Evolutionary conservation across 2,113 vertebrate genomes (phyloP), one percentile per base, ranked within the genome.

Genomic region (Limnothrissa miodon): DNA sequence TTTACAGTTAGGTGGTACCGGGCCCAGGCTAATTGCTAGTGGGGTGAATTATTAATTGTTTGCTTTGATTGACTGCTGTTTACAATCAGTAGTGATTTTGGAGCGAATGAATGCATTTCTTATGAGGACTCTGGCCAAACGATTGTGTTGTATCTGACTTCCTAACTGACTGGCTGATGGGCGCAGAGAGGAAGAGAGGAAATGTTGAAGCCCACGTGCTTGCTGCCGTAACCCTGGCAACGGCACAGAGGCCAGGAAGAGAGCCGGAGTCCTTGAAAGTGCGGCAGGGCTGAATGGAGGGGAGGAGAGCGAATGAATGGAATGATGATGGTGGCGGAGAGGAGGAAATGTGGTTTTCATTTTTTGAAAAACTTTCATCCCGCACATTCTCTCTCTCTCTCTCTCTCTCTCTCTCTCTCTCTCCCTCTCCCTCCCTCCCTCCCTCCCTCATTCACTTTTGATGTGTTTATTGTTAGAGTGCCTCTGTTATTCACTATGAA

Each of bases 211-310:
- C 89, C 89, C 91, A 87, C 86, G 84, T 91, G 90, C 90, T 91
- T 89, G 87, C 89, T 81, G 87, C 79, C 87, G 93, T 94, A 90
- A 82, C 91, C 92, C 46, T 84, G 87, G 93, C 88, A 95, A 94
- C 94, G 90, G 84, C 86, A 83, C 87, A 66, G 85, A 86, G 83
- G 83, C 59, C 84, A 94, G 90, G 93, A 93, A 93, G 91, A 92
- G 89, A 90, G 78, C 29, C 51, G 5, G 59, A 85, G 91, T 92
- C 93, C 93, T 95, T 94, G 93, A 94, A 91, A 91, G 85, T 87
- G 80, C 53, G 62, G 87, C 86, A 53, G 83, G 66, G 80, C 83
- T 21, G 86, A 87, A 89, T 86, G 62, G 33, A 79, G 42, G 48
- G 66, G 66, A 82, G 46, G 82, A 82, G 80, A 53, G 62, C 7